Base-by-base conservation (phyloP, 2,888 invertebrate species). In the Coelopa pilipes region DNA sequence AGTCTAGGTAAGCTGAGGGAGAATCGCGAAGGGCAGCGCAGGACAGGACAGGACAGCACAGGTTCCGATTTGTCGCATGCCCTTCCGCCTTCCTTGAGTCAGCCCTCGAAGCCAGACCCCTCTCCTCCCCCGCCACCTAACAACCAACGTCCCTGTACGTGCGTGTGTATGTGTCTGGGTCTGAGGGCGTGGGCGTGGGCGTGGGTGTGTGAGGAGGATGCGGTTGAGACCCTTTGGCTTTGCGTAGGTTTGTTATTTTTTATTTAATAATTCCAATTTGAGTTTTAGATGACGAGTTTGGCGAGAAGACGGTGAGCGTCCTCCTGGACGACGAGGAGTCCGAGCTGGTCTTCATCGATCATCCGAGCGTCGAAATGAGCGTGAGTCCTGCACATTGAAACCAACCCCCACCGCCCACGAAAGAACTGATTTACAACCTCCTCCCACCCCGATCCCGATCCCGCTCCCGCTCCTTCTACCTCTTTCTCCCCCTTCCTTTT, bases 221-320 rank as follows among this genome's bases (percentile, higher is more conserved):
- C 13, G 2, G 17, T 60, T 13, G 11, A 19, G 19, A 60, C 60
- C 19, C 21, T 62, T 62, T n/a, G 50, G 62, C 45, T 62, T 70
- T n/a, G 24, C 49, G 45, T 70, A 49, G 70, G 53, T 74, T 70
- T 80, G 76, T 69, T 79, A 75, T 83, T 83, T 84, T 83, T 85
- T 86, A 86, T 83, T 85, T 81, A 84, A 84, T 85, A 81, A 83
- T 87, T 85, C 80, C 81, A 80, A 86, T 85, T 82, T 86, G 87
- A 87, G 87, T 93, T 93, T 78, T 92, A 95, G 96, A 96, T 90
- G 96, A 96, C 84, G 96, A 96, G 87, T 96, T 95, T 81, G 96
- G 96, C 0, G 96, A 96, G 88, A 93, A 95, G 86, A 93, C 94
- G 0, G 96, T 96, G 45, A 95, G 94, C n/a, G 92, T 96, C n/a